Percentiles rank a stretch among this genome's conserved stretches.
Conservation (phyloP, 2,113 vertebrate species). For the Typhlomys cinereus region DNA sequence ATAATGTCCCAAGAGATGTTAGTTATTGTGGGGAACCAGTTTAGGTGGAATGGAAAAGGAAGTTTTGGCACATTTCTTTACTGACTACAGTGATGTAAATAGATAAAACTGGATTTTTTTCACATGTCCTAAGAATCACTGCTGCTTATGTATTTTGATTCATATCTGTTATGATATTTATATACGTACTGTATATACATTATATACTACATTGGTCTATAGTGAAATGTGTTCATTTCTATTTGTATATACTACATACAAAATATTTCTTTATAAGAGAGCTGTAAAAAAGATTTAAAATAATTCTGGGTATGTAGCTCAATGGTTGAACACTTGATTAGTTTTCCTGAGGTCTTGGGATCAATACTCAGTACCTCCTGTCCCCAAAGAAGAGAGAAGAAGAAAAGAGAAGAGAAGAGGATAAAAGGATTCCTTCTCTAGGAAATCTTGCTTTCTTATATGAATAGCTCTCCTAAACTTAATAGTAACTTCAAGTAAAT, state of each 20-base stretch:
- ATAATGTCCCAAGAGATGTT: constrained; percentile 93
- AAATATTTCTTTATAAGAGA: constrained; percentile 23
- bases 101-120: constrained; percentile 5
- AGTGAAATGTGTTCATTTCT: constrained; percentile 60
- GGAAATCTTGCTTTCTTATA: constrained; percentile 9
- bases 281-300: too few species aligned
- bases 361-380: background rate
- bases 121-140: constrained; percentile 49
- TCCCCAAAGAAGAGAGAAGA: background rate
- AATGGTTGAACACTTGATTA: too few species aligned
- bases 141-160: constrained; percentile 54
- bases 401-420: background rate
- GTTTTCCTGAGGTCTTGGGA: too few species aligned
- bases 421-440: background rate
- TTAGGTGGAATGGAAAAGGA: constrained; percentile 93
- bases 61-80: constrained; percentile 95
- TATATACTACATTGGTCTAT: constrained; percentile 7
- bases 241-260: constrained; percentile 24
- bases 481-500: constrained; percentile 42
- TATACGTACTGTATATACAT: too few species aligned
- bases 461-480: background rate
- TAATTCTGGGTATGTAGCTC: too few species aligned
- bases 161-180: background rate
- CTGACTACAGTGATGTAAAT: constrained; percentile 78
- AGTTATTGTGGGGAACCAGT: constrained; percentile 93